Base-by-base conservation (phyloP, 2,113 vertebrate genomes). In the Nesogale talazaci region DNA sequence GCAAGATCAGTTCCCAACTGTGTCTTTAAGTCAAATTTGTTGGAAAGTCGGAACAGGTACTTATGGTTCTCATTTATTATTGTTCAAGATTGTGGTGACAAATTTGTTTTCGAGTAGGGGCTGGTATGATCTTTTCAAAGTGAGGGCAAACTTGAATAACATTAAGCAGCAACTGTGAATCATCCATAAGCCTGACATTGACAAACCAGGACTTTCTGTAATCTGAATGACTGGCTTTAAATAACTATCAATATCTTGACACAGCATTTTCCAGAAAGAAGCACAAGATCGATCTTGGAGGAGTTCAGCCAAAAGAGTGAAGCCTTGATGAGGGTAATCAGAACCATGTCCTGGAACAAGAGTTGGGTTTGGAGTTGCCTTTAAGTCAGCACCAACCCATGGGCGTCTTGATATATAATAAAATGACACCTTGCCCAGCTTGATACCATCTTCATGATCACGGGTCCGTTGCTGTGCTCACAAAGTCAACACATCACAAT, bases 171-270 rank as follows among this genome's bases (percentile, higher is more conserved):
- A 31, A 67, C 10, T 31, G 29, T 31, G 10, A 67, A 29, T 67
- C 31, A 11, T 67, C 65, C 9, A 16, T 67, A 67, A 67, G 15
- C 11, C 61, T 52, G 46, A 52, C 46, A 52, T 52, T 52, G 9
- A 7, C 7, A 27, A 65, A 65, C 63, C 25, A 25, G 31, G 65
- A 67, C 29, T 67, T 67, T 20, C 29, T 31, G 65, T 15, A 27
- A 83, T 70, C 72, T 93, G 34, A 52, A 34, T 17, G 14, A 38
- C 27, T 67, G 23, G 29, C 74, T 87, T 92, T 81, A 81, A 89
- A 40, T 69, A 52, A 27, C 42, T 52, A 11, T 72, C 67, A 67
- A 77, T 27, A 87, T 91, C 46, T 72, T 27, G 94, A 82, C 34
- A 74, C 34, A 82, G 61, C 16, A 56, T 52, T 46, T 86, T 92